A percentile compares a stretch with the other conserved stretches of the same genome.
phyloP scores from a whole-genome alignment of 2,797 vertebrate species.

The Lagodon rhomboides region DNA sequence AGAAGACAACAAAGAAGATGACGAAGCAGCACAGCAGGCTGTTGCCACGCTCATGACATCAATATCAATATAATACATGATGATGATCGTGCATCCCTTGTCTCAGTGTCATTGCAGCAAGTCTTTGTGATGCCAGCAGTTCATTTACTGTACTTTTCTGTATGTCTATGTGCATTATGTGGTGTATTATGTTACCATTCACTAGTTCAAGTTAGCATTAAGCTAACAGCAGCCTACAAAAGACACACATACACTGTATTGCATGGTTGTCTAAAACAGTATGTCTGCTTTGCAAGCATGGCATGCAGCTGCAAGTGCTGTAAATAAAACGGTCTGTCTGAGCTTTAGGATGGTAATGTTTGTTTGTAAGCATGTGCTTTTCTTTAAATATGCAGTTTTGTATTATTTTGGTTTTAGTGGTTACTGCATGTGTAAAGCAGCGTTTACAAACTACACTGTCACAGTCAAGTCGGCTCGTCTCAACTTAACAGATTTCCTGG shows the following conservation, averaged over 20 bases:
- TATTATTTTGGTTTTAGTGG: neutral
- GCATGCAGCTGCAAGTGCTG: constrained; percentile 27
- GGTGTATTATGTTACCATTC: neutral
- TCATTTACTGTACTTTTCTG: neutral
- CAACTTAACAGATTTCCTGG: neutral
- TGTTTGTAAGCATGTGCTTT: constrained; percentile 21
- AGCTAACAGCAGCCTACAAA: constrained; percentile 8
- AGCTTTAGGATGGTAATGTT: neutral
- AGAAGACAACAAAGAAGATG: too few relatives aligned
- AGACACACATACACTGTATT: constrained; percentile 11
- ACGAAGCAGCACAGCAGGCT: too few relatives aligned
- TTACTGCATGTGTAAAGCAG: constrained; percentile 7
- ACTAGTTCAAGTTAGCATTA: constrained; percentile 21
- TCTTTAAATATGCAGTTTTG: constrained; percentile 4
- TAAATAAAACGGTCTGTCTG: neutral
- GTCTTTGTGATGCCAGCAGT: constrained; percentile 15
- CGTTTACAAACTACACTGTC: constrained; percentile 4
- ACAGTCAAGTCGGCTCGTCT: neutral
- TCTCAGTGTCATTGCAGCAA: neutral
- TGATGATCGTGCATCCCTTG: neutral
- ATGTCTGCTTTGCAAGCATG: constrained; percentile 48
- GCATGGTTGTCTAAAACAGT: constrained; percentile 38
- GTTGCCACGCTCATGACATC: too few relatives aligned
- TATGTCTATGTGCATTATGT: constrained; percentile 1
- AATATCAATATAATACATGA: too few relatives aligned